phyloP scores from a whole-genome alignment of 2,113 vertebrate species.

The Leptodactylus fuscus region DNA sequence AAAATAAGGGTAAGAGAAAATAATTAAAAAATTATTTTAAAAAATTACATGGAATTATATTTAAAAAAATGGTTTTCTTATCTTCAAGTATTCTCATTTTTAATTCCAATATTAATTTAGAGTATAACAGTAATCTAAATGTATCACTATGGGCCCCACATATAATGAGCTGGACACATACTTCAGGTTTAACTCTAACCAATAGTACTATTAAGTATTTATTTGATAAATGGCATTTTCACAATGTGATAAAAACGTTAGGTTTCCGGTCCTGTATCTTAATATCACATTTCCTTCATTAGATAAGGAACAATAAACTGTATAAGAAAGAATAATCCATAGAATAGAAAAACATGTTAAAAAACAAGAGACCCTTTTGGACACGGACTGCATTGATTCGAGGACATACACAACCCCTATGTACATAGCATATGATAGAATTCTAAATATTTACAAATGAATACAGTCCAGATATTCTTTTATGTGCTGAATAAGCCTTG shows the following conservation, averaged over 20 bases:
- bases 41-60: background rate
- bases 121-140: background rate
- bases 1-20: too few species aligned
- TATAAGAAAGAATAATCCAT: background rate
- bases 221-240: background rate
- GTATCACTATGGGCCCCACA: background rate
- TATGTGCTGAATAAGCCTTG: slow-evolving; percentile 41
- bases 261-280: background rate
- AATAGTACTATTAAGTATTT: too few species aligned
- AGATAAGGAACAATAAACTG: background rate
- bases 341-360: background rate
- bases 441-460: slow-evolving; percentile 52
- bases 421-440: slow-evolving; percentile 32
- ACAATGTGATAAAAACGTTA: background rate
- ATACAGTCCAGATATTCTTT: slow-evolving; percentile 41
- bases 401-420: background rate
- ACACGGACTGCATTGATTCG: background rate
- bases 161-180: background rate
- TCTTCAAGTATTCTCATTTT: background rate
- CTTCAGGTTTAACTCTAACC: background rate
- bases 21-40: background rate
- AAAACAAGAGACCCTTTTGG: background rate
- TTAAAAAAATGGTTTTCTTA: background rate
- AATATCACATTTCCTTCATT: background rate
- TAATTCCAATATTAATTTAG: background rate